Conservation (phyloP, 2,888 invertebrate species). For the Xestia ashworthii region DNA sequence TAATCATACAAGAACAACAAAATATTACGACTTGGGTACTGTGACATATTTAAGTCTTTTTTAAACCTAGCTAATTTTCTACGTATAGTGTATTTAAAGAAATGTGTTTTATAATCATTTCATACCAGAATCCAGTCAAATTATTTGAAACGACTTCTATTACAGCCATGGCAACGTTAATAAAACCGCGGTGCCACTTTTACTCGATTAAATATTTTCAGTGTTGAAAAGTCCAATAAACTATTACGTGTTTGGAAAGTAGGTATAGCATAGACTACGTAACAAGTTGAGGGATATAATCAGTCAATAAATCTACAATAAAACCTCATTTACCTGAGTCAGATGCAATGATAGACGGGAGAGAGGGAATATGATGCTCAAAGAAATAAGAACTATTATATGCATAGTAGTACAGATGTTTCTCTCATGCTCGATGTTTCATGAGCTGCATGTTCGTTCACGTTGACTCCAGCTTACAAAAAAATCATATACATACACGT, state of each 20-base stretch:
- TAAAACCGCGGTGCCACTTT: background rate
- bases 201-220: conserved; percentile 12
- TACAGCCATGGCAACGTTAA: background rate
- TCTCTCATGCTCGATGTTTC: background rate
- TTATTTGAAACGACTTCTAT: background rate
- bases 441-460: background rate
- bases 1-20: no score
- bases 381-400: background rate
- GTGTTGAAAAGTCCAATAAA: conserved; percentile 40
- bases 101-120: background rate
- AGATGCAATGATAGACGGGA: conserved; percentile 21
- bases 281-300: conserved; percentile 42
- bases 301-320: conserved; percentile 46
- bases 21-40: no score
- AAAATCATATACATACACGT: no score
- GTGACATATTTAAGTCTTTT: no score
- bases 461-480: background rate
- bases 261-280: conserved; percentile 36
- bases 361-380: background rate
- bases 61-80: no score
- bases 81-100: no score
- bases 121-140: background rate
- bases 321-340: conserved; percentile 30
- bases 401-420: background rate
- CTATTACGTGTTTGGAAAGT: conserved; percentile 64